Evolutionary conservation across 2,113 vertebrate genomes (phyloP).

Genomic region (Thamnophis sirtalis): DNA sequence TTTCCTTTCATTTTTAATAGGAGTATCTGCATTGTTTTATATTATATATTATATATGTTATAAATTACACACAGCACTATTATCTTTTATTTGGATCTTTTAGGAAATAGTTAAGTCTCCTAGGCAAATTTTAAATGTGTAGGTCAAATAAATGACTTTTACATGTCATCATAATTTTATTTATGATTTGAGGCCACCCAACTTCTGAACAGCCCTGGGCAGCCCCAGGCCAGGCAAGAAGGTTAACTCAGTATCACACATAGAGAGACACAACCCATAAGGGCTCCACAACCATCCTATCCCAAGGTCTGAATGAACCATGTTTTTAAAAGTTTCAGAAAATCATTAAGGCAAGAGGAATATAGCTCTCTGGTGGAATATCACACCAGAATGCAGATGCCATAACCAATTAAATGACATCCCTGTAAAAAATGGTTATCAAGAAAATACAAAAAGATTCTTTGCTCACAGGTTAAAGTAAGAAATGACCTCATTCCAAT

Average conservation of each 20-base stretch:
- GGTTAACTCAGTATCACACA: background rate
- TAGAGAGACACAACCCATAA: background rate
- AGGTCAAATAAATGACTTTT: slow-evolving; percentile 22
- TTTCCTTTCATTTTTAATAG: slow-evolving; percentile 22
- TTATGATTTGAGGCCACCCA: background rate
- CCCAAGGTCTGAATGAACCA: background rate
- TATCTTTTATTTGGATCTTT: background rate
- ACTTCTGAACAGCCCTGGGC: background rate
- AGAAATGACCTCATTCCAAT: background rate
- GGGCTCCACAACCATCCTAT: background rate
- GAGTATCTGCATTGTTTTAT: background rate
- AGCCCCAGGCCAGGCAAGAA: background rate
- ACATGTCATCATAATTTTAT: slow-evolving; percentile 21
- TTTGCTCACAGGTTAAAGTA: slow-evolving; percentile 26
- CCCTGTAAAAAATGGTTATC: fast-evolving
- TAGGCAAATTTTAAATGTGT: slow-evolving; percentile 31
- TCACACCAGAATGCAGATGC: background rate
- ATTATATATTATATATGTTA: background rate
- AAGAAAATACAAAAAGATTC: background rate
- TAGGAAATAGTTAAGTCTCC: background rate
- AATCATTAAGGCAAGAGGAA: background rate
- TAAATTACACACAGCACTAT: background rate
- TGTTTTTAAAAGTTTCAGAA: background rate
- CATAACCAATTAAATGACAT: background rate
- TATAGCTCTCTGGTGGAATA: background rate